phyloP scores from a whole-genome alignment of 2,888 invertebrate species.

The Drosophila nigricruria region DNA sequence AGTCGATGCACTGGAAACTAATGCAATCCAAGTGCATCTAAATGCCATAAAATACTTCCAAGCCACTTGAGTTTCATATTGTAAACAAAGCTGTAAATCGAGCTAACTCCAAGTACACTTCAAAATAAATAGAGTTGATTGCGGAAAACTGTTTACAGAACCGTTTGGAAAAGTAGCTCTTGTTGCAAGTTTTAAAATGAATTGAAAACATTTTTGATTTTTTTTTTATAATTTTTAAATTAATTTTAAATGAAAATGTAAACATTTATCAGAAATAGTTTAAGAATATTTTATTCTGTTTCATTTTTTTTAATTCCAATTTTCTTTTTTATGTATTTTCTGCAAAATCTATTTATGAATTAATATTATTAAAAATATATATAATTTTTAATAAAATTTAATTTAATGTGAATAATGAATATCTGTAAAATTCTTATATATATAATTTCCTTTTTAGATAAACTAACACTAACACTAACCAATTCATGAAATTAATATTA shows the following conservation, averaged over 20 bases:
- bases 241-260: background rate
- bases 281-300: too few species aligned
- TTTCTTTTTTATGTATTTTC: too few species aligned
- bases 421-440: too few species aligned
- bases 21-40: constrained; percentile 43
- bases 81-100: constrained; percentile 34
- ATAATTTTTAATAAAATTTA: too few species aligned
- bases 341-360: too few species aligned
- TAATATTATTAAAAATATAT: too few species aligned
- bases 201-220: background rate
- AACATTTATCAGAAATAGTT: too few species aligned
- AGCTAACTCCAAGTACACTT: constrained; percentile 17
- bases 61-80: constrained; percentile 41
- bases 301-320: too few species aligned
- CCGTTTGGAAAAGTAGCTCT: constrained; percentile 5
- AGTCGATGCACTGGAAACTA: constrained; percentile 18
- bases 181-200: background rate
- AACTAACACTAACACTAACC: background rate
- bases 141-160: constrained; percentile 22
- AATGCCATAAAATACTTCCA: constrained; percentile 50
- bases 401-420: too few species aligned
- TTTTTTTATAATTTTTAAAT: background rate
- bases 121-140: background rate
- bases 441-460: too few species aligned
- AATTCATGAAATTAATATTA: background rate